phyloP scores from a whole-genome alignment of 2,888 invertebrate species.

The Orthosia incerta region DNA sequence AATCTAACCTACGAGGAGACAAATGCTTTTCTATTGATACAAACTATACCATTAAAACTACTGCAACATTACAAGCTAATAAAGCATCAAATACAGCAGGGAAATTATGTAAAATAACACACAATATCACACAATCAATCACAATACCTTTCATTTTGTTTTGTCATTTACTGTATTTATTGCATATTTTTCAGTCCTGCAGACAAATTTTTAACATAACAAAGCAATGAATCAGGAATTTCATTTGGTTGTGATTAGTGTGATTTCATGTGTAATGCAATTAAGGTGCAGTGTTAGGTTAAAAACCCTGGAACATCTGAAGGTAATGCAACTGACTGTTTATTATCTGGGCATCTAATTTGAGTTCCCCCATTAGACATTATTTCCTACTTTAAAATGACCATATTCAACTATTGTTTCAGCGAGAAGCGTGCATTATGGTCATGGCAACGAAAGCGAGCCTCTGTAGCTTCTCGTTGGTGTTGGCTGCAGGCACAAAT shows the following conservation, averaged over 20 bases:
- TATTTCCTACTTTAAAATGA: not conserved
- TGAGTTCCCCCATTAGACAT: not conserved
- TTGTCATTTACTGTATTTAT: too few species aligned
- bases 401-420: slow-evolving; percentile 72
- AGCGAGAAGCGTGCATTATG: slow-evolving; percentile 96
- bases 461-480: slow-evolving; percentile 96
- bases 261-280: too few species aligned
- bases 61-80: slow-evolving; percentile 84
- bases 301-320: slow-evolving; percentile 93
- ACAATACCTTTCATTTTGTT: too few species aligned
- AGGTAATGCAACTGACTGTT: slow-evolving; percentile 89
- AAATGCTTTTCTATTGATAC: not conserved
- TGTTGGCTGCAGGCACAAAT: slow-evolving; percentile 98
- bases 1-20: too few species aligned
- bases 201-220: too few species aligned
- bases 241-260: too few species aligned
- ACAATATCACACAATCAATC: too few species aligned
- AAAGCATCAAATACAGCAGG: slow-evolving; percentile 79
- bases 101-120: too few species aligned
- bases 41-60: slow-evolving; percentile 77
- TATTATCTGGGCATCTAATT: not conserved
- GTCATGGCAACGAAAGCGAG: slow-evolving; percentile 95
- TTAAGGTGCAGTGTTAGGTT: slow-evolving; percentile 51
- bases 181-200: too few species aligned
- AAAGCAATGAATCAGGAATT: too few species aligned